Evolutionary conservation across 2,888 invertebrate genomes (phyloP), one percentile per base, ranked within the genome.

Genomic region (Aleiodes alternator): DNA sequence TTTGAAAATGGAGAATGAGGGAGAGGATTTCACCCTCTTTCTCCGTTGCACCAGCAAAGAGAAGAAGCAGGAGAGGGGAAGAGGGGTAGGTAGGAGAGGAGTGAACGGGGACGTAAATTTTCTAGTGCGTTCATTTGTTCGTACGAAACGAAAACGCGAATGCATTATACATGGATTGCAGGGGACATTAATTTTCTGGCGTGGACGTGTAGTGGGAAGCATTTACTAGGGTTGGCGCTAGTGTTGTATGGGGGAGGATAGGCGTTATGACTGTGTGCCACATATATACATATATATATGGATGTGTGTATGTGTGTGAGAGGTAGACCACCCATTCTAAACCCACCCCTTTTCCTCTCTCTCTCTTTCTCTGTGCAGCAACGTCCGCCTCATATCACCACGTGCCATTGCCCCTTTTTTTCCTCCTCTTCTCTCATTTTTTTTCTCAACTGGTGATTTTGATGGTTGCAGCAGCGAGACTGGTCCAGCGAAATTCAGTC

Each of bases 161-260:
- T 89, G 89, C 89, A 89, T 89, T 89, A 89, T 89, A 89, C 89
- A 89, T 89, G 88, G 87, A 89, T 89, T 89, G 88, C 88, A 88
- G 89, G 88, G 88, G 89, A 89, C 87, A 88, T 88, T 88, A 88
- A 89, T 88, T 88, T 89, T 88, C 88, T 88, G 88, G 80, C 86
- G 85, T 84, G 86, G 88, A 88, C 88, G 87, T 88, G 87, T 85
- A 87, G 87, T 87, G 85, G 80, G 79, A 74, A 76, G 78, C 73
- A 76, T 68, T 69, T 77, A 72, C 77, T 68, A 77, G 73, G 56
- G 51, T 50, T 68, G 50, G 57, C 64, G 56, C 57, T 78, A 64
- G 75, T 56, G 59, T 59, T 34, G 55, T 57, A 55, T 59, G 34
- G 76, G 77, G 75, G 70, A 73, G 59, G 59, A 23, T 23, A 53